Percentiles rank a stretch among this genome's conserved stretches.
phyloP scores from a whole-genome alignment of 2,888 invertebrate genomes.

The Pseudanteris insignis region DNA sequence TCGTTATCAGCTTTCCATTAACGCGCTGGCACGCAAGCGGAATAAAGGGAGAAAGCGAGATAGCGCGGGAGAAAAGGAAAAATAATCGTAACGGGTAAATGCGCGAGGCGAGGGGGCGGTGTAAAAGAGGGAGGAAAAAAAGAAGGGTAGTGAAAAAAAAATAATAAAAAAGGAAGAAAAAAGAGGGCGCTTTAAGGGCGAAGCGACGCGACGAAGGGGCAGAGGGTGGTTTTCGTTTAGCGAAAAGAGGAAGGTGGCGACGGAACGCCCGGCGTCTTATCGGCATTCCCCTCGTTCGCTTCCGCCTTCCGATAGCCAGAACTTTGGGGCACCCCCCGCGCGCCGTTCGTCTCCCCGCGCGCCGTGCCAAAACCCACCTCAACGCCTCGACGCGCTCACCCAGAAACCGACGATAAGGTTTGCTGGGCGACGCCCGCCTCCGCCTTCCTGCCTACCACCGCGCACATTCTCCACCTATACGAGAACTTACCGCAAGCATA shows the following conservation, averaged over 20 bases:
- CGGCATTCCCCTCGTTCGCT: constrained; percentile 59
- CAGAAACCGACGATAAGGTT: constrained; percentile 66
- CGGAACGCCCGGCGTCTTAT: constrained; percentile 59
- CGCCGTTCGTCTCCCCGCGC: too few species aligned
- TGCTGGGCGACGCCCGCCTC: constrained; percentile 54
- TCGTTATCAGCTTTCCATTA: constrained; percentile 39
- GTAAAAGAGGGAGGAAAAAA: constrained; percentile 6
- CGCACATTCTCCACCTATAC: constrained; percentile 30
- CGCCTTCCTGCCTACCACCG: constrained; percentile 38
- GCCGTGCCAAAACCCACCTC: constrained; percentile 60
- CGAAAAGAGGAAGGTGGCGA: not conserved
- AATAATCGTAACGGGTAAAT: constrained; percentile 43
- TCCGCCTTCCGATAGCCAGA: constrained; percentile 40
- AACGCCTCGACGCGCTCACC: constrained; percentile 64
- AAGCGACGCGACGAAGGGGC: too few species aligned
- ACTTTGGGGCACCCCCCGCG: constrained; percentile 21
- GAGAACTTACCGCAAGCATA: constrained; percentile 30
- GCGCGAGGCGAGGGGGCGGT: constrained; percentile 9
- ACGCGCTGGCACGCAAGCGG: constrained; percentile 35
- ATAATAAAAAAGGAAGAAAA: too few species aligned
- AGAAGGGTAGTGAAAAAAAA: constrained; percentile 13
- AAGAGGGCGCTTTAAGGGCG: too few species aligned
- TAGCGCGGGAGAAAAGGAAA: constrained; percentile 9
- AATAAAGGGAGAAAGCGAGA: constrained; percentile 25
- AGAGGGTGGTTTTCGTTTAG: too few species aligned